A percentile compares a stretch with the other conserved stretches of the same genome.
Evolutionary conservation across 2,888 invertebrate species (phyloP).

Genomic region (Strigamia transsilvanica): DNA sequence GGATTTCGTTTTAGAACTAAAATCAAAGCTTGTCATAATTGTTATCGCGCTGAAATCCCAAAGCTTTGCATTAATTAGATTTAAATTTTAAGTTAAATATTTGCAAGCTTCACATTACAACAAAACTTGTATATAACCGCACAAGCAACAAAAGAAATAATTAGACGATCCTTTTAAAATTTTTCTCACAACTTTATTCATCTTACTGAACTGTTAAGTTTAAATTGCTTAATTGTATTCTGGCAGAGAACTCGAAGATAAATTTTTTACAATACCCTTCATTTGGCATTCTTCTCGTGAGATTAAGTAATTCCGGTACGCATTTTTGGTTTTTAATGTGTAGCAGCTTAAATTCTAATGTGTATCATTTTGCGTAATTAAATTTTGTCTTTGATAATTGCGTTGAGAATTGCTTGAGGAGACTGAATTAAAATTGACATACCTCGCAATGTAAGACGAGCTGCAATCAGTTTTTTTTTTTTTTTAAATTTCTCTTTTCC

Average conservation of each 20-base stretch:
- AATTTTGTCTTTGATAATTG: slow-evolving; percentile 35
- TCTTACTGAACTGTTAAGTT: neutral
- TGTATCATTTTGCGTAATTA: slow-evolving; percentile 45
- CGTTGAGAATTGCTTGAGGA: slow-evolving; percentile 39
- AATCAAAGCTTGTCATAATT: slow-evolving; percentile 29
- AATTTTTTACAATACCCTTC: slow-evolving; percentile 27
- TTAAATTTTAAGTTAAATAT: neutral
- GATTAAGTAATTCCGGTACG: slow-evolving; percentile 47
- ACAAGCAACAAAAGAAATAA: neutral
- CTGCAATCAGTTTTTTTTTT: slow-evolving; percentile 7
- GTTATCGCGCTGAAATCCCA: neutral
- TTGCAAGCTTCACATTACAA: too few relatives aligned
- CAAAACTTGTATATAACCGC: too few relatives aligned
- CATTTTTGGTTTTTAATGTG: slow-evolving; percentile 47
- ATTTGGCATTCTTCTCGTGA: slow-evolving; percentile 36
- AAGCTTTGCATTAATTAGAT: slow-evolving; percentile 40
- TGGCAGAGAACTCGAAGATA: slow-evolving; percentile 16
- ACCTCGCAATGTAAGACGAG: slow-evolving; percentile 32
- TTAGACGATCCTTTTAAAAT: neutral
- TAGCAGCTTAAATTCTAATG: slow-evolving; percentile 41
- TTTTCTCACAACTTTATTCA: slow-evolving; percentile 6
- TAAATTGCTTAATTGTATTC: slow-evolving; percentile 26
- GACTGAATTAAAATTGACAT: slow-evolving; percentile 49
- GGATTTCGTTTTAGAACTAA: neutral
- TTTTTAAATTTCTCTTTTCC: neutral